Base-by-base conservation (phyloP, 2,113 vertebrate species). In the Cygnus atratus region DNA sequence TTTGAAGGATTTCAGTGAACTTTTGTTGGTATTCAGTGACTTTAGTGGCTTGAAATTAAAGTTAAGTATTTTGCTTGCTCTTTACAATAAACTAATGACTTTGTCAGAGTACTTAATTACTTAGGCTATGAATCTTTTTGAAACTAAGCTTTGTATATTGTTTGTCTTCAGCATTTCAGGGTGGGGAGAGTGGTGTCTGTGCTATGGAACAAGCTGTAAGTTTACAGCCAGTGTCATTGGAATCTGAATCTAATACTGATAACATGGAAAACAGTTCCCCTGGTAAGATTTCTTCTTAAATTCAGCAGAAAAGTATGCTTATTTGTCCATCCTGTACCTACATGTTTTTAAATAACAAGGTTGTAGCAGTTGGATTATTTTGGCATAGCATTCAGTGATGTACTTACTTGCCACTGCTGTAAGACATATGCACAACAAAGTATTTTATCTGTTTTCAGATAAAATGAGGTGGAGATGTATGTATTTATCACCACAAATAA, bases 191-290 rank as follows among this genome's bases (percentile, higher is more conserved):
- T 97, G 83, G 85, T 92, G 77, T 55, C 72, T 35, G 70, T 97
- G 54, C 97, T 97, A 98, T 99, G 98, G 98, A 98, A 96, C 97
- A 97, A 97, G 97, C 94, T 97, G 73, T 95, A 90, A 98, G 88
- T 92, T 96, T 98, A 96, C 97, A 97, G 96, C 95, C 97, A 96
- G 91, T 97, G 94, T 95, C 96, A 84, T 95, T 97, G 96, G 97
- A 97, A 88, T 97, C 98, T 97, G 98, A 98, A 93, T 96, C 97
- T 97, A 98, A 97, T 95, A 98, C 98, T 96, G 97, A 98, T 94
- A 94, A 94, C 96, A 97, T 98, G 98, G 98, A 98, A 97, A 98
- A 98, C 92, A 97, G 95, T 95, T 98, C 98, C 98, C 97, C 98
- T 98, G 99, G 99, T 99, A 98, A 87, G 70, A 74, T 33, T 75